phyloP scores from a whole-genome alignment of 2,797 vertebrate genomes.

The Sarcophilus harrisii region DNA sequence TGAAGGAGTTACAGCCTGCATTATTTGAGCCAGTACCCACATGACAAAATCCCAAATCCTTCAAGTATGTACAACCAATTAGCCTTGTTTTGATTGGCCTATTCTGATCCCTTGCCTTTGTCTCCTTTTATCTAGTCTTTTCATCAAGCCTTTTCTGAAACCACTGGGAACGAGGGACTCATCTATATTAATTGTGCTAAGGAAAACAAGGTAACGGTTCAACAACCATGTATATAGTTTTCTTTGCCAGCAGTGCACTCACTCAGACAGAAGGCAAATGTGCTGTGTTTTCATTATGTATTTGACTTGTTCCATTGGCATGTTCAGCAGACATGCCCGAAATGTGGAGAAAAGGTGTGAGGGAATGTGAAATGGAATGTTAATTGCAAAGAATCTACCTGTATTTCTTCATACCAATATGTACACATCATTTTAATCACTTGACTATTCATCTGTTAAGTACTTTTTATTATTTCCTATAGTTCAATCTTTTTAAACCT shows the following conservation, averaged over 20 bases:
- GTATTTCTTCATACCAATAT: constrained; percentile 1
- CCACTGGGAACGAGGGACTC: neutral
- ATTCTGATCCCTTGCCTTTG: neutral
- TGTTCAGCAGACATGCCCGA: neutral
- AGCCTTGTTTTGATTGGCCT: neutral
- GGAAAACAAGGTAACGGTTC: neutral
- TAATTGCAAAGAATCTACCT: constrained; percentile 19
- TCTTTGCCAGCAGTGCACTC: neutral
- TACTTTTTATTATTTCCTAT: constrained; percentile 8
- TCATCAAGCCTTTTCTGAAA: neutral
- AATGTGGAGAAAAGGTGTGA: constrained; percentile 15
- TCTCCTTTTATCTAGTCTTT: neutral
- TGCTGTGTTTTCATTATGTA: neutral
- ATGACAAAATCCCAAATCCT: neutral
- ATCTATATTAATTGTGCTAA: neutral
- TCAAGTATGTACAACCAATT: neutral
- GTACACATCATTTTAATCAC: neutral
- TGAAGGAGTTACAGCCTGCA: neutral
- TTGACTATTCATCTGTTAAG: neutral
- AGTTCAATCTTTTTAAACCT: constrained; percentile 16
- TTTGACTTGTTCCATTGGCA: neutral
- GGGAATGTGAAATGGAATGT: neutral
- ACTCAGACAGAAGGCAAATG: neutral
- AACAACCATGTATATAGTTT: neutral
- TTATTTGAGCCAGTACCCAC: neutral